phyloP scores from a whole-genome alignment of 2,888 invertebrate species.

The Erebia aethiops region DNA sequence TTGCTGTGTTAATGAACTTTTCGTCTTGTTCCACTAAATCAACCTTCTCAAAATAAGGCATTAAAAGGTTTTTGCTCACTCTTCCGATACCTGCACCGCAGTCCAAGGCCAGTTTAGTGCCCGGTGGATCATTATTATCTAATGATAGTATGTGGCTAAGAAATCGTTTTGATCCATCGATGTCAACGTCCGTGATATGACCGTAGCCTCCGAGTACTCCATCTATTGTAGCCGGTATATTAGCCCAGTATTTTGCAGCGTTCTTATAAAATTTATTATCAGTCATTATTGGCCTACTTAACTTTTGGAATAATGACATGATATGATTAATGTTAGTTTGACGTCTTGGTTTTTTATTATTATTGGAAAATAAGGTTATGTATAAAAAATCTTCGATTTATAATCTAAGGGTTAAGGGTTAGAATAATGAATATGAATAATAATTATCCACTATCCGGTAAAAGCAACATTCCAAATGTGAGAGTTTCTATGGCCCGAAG shows the following conservation, averaged over 20 bases:
- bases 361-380: neutral
- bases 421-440: neutral
- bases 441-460: neutral
- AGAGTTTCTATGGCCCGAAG: neutral
- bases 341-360: neutral
- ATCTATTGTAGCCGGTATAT: slow-evolving; percentile 92
- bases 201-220: slow-evolving; percentile 98
- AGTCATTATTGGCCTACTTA: slow-evolving; percentile 18
- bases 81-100: slow-evolving; percentile 99
- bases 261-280: slow-evolving; percentile 83
- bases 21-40: slow-evolving; percentile 96
- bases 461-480: slow-evolving; percentile 1
- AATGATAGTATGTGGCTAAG: slow-evolving; percentile 77
- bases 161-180: slow-evolving; percentile 92
- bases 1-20: slow-evolving; percentile 90
- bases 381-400: neutral
- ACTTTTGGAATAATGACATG: neutral
- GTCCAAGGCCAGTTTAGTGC: slow-evolving; percentile 89
- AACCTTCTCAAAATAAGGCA: slow-evolving; percentile 90
- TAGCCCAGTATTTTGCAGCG: slow-evolving; percentile 93
- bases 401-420: neutral
- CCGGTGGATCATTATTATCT: slow-evolving; percentile 74
- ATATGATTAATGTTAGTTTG: too few species aligned
- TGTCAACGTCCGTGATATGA: slow-evolving; percentile 92
- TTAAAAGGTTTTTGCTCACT: slow-evolving; percentile 92